Conservation (phyloP, 2,888 invertebrate genomes). For the Prenolepis imparis region DNA sequence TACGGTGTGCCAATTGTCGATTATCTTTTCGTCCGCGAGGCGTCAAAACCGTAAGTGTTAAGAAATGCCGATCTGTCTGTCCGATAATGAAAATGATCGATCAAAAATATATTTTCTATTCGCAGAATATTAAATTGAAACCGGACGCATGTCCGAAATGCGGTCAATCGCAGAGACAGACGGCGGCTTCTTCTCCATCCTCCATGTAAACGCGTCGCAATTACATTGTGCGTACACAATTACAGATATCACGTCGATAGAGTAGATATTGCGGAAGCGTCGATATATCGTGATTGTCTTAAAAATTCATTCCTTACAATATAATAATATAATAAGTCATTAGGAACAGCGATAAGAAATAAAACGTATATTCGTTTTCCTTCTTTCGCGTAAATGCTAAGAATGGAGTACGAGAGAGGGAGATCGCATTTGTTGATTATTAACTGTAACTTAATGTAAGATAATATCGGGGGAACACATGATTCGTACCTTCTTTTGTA, state of each 20-base stretch:
- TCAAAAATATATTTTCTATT: constrained; percentile 21
- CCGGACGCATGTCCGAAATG: constrained; percentile 54
- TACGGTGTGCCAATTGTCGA: constrained; percentile 35
- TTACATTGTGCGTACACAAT: neutral
- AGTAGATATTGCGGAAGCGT: neutral
- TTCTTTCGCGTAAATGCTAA: neutral
- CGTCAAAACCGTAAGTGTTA: constrained; percentile 9
- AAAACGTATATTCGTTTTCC: neutral
- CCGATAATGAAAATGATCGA: neutral
- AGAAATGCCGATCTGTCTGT: neutral
- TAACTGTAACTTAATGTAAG: constrained; percentile 33
- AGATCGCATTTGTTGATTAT: constrained; percentile 34
- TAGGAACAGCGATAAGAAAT: constrained; percentile 44
- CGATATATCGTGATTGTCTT: constrained; percentile 2
- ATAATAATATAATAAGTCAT: constrained; percentile 31
- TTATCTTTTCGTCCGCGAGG: neutral
- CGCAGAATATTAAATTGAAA: constrained; percentile 40
- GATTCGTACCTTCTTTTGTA: constrained; percentile 34
- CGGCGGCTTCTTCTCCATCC: neutral
- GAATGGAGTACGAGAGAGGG: neutral
- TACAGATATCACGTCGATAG: neutral
- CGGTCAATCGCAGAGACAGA: neutral
- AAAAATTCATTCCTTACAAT: constrained; percentile 39
- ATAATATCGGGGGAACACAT: constrained; percentile 39
- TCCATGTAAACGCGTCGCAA: neutral